phyloP scores from a whole-genome alignment of 1,140 invertebrate species.

The Anastrepha obliqua region DNA sequence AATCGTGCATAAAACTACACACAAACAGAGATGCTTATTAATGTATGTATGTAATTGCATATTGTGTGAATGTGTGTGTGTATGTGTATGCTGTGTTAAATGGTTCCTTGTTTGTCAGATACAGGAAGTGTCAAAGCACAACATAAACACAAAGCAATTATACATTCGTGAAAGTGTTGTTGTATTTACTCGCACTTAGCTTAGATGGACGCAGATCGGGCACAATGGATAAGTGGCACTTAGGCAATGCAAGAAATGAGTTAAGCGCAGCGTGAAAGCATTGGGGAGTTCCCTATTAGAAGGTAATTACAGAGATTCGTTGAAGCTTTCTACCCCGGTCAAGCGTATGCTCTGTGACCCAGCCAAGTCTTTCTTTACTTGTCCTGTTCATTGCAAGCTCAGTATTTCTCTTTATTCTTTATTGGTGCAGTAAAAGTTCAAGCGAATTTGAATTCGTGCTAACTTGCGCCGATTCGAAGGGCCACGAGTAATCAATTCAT shows the following conservation, averaged over 20 bases:
- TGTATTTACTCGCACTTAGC: neutral
- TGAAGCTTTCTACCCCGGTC: neutral
- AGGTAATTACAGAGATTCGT: neutral
- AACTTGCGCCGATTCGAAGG: no score
- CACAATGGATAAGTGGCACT: neutral
- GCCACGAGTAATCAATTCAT: no score
- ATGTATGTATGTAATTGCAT: neutral
- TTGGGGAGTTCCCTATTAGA: neutral
- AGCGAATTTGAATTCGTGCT: no score
- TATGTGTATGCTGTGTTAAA: neutral
- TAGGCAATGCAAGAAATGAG: neutral
- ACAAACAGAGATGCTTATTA: neutral
- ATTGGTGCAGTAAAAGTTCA: no score
- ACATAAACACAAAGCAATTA: slow-evolving; percentile 45
- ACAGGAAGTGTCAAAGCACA: slow-evolving; percentile 35
- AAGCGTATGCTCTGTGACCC: no score
- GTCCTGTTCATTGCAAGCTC: no score
- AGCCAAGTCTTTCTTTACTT: no score
- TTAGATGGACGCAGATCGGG: neutral
- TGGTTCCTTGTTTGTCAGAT: slow-evolving; percentile 5
- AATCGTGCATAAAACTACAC: neutral
- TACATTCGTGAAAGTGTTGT: neutral
- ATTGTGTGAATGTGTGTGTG: neutral
- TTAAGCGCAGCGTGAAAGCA: neutral
- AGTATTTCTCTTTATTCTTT: no score